A percentile compares a stretch with the other conserved stretches of the same genome.
These are phyloP conservation scores for Andrena minutula DNA, from an alignment of 2,888 invertebrate species.

Conservation along the genomic window DNA sequence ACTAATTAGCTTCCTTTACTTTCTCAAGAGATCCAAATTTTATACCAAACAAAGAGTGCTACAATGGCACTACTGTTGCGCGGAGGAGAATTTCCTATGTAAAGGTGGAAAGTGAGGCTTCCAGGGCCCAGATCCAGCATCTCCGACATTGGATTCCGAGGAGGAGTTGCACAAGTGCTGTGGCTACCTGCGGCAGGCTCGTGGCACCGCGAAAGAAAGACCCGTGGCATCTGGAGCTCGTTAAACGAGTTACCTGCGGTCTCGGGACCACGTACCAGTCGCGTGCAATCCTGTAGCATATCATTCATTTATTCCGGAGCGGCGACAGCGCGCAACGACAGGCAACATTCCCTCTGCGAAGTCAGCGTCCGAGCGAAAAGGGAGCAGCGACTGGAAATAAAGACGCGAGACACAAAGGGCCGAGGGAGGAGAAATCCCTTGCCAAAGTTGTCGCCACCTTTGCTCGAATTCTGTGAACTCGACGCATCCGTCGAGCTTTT, in stretches of 20 bases:
- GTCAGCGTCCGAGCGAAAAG: background rate
- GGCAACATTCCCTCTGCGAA: background rate
- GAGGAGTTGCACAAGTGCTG: background rate
- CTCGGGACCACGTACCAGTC: constrained; percentile 9
- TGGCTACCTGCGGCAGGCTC: background rate
- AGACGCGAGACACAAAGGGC: constrained; percentile 11
- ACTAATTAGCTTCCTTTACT: too few species aligned
- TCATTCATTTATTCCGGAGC: constrained; percentile 39
- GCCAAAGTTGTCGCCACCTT: background rate
- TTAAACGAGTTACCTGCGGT: constrained; percentile 38
- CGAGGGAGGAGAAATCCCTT: background rate
- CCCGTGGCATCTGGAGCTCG: constrained; percentile 40
- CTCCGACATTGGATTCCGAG: background rate
- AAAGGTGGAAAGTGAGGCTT: background rate
- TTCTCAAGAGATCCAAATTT: too few species aligned
- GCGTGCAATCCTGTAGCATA: constrained; percentile 20
- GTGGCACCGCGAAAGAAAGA: constrained; percentile 33
- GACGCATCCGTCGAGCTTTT: constrained; percentile 7
- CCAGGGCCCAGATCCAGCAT: background rate
- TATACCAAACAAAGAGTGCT: too few species aligned
- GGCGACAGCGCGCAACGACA: background rate
- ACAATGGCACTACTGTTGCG: too few species aligned
- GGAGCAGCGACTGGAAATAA: constrained; percentile 8
- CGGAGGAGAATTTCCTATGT: too few species aligned
- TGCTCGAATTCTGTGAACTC: background rate